These are phyloP conservation scores for Hydrozoanthus tunicans DNA, from an alignment of 64 coral and sea anemone species.

Conservation along the genomic window DNA sequence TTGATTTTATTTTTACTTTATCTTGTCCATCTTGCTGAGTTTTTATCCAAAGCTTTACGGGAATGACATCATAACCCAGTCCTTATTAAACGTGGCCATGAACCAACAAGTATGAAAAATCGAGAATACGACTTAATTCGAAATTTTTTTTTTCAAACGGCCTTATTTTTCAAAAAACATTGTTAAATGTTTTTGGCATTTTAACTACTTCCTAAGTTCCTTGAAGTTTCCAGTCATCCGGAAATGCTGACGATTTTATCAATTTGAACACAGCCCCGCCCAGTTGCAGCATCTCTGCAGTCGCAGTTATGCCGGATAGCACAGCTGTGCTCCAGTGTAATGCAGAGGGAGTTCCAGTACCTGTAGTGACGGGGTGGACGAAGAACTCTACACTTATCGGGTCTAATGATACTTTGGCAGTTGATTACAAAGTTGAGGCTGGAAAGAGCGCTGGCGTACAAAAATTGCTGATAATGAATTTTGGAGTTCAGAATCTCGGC, in stretches of 20 bases:
- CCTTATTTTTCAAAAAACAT: no score
- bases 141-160: no score
- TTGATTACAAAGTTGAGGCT: constrained; percentile 46
- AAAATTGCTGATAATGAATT: constrained; percentile 61
- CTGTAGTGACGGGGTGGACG: constrained; percentile 57
- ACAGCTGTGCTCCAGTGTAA: constrained; percentile 52
- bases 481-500: constrained; percentile 74
- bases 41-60: no score
- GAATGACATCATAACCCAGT: no score
- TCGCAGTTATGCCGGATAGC: constrained; percentile 8
- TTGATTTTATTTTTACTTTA: no score
- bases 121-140: no score
- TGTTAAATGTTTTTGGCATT: no score
- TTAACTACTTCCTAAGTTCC: no score
- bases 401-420: background rate
- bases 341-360: constrained; percentile 65
- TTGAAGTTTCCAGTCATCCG: background rate
- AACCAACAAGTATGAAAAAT: no score
- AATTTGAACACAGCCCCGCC: constrained; percentile 45
- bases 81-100: no score
- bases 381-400: constrained; percentile 58
- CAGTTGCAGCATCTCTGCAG: constrained; percentile 51
- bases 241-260: background rate
- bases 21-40: no score
- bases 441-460: constrained; percentile 28